Evolutionary conservation across 2,888 invertebrate genomes (phyloP).

Genomic region (Prosopocoilus inquinatus): DNA sequence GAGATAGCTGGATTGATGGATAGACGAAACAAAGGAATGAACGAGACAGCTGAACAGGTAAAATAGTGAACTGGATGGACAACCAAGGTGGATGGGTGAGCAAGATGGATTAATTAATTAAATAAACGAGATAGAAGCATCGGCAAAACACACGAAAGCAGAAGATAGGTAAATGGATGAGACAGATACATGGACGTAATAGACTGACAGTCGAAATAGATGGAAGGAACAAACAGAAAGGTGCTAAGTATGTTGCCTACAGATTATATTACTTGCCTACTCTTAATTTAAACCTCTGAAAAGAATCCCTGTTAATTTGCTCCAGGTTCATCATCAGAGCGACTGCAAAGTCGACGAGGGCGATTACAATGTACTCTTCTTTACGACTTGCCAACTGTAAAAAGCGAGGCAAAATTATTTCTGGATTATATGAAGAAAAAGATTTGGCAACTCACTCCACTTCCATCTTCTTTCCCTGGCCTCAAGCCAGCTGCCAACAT

Average conservation of each 20-base stretch:
- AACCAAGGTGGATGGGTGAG: no score
- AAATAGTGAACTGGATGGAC: no score
- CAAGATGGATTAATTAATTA: no score
- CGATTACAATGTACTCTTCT: slow-evolving; percentile 83
- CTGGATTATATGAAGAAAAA: not conserved
- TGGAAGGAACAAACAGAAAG: no score
- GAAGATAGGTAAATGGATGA: not conserved
- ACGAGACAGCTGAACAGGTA: no score
- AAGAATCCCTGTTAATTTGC: slow-evolving; percentile 94
- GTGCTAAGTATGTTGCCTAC: no score
- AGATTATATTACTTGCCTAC: slow-evolving; percentile 65
- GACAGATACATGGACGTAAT: not conserved
- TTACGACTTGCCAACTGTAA: slow-evolving; percentile 69
- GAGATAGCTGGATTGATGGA: no score
- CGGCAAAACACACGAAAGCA: slow-evolving; percentile 1
- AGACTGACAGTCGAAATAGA: no score
- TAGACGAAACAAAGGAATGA: no score
- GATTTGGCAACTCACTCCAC: slow-evolving; percentile 53
- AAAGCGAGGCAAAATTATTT: slow-evolving; percentile 27
- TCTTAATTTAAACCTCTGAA: slow-evolving; percentile 91
- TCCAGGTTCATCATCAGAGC: slow-evolving; percentile 90
- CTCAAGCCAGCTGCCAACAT: slow-evolving; percentile 95
- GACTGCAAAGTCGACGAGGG: slow-evolving; percentile 92
- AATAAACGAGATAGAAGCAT: no score
- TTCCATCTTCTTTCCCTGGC: slow-evolving; percentile 80